Percentiles rank a stretch among this genome's conserved stretches.
Evolutionary conservation across 2,797 vertebrate genomes (phyloP).

Genomic region (Sylvia borin): DNA sequence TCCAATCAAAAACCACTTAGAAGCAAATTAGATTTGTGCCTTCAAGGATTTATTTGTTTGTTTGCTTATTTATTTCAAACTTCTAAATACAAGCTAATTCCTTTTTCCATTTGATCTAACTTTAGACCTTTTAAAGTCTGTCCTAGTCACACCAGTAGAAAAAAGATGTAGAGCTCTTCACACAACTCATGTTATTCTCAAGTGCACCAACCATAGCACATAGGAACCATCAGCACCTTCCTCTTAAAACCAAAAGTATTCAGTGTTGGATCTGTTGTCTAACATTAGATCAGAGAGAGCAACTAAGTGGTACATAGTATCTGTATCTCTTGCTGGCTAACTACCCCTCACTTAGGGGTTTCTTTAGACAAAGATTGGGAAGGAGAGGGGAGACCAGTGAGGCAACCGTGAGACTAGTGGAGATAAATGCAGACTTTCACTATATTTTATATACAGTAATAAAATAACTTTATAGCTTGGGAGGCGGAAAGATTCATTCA

Average conservation of each 20-base stretch:
- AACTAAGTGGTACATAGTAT: background rate
- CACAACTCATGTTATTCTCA: background rate
- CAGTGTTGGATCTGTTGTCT: background rate
- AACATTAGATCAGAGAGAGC: background rate
- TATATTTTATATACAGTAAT: background rate
- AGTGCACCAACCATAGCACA: background rate
- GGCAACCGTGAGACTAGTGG: background rate
- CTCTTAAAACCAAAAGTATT: background rate
- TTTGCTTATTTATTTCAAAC: background rate
- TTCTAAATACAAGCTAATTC: background rate
- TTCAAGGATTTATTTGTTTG: background rate
- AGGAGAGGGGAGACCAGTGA: background rate
- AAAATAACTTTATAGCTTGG: background rate
- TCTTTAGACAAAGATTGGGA: background rate
- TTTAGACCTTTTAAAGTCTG: background rate
- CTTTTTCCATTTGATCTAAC: background rate
- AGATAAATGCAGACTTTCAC: background rate
- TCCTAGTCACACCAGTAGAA: background rate
- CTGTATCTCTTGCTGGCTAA: background rate
- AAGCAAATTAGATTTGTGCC: background rate
- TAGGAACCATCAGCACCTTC: background rate
- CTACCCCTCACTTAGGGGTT: background rate
- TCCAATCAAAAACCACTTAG: background rate
- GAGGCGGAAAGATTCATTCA: background rate
- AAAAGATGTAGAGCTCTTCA: background rate